Conservation (phyloP, 2,797 vertebrate genomes). For the Darevskia nairensis region DNA sequence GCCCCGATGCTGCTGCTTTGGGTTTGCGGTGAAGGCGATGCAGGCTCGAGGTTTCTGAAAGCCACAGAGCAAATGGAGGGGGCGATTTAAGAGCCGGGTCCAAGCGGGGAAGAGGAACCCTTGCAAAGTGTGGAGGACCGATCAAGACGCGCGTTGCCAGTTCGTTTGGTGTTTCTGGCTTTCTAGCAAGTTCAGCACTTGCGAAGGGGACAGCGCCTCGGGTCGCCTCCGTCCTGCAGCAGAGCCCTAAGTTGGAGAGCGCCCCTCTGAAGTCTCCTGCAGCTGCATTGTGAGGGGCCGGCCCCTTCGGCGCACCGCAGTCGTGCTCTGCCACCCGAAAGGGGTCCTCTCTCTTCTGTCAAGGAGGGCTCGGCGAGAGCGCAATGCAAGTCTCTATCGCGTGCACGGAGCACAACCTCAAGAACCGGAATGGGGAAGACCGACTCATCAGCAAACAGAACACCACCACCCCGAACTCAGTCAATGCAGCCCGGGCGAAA, state of each 20-base stretch:
- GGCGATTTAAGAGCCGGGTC: conserved; percentile 28
- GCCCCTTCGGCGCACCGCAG: conserved; percentile 34
- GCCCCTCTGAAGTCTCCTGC: conserved; percentile 9
- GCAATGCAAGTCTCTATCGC: conserved; percentile 99
- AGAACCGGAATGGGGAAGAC: conserved; percentile 95
- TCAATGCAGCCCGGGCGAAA: conserved; percentile 95
- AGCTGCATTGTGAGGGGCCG: conserved; percentile 2
- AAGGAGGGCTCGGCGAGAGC: conserved; percentile 51
- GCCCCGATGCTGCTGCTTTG: conserved; percentile 45
- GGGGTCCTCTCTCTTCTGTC: conserved; percentile 44
- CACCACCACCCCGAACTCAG: conserved; percentile 90
- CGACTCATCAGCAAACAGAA: conserved; percentile 91
- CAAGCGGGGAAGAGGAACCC: neutral
- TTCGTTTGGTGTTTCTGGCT: neutral
- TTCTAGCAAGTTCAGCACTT: conserved; percentile 51
- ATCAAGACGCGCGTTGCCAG: neutral
- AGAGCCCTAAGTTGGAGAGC: conserved; percentile 25
- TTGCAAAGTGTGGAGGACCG: neutral
- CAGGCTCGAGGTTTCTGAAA: conserved; percentile 44
- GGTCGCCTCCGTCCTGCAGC: conserved; percentile 34
- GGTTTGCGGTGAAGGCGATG: conserved; percentile 40
- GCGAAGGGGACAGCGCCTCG: conserved; percentile 34
- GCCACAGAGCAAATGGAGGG: conserved; percentile 53
- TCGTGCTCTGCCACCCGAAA: conserved; percentile 44
- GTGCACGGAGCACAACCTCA: conserved; percentile 97